phyloP scores from a whole-genome alignment of 2,113 vertebrate genomes.

The Merops nubicus region DNA sequence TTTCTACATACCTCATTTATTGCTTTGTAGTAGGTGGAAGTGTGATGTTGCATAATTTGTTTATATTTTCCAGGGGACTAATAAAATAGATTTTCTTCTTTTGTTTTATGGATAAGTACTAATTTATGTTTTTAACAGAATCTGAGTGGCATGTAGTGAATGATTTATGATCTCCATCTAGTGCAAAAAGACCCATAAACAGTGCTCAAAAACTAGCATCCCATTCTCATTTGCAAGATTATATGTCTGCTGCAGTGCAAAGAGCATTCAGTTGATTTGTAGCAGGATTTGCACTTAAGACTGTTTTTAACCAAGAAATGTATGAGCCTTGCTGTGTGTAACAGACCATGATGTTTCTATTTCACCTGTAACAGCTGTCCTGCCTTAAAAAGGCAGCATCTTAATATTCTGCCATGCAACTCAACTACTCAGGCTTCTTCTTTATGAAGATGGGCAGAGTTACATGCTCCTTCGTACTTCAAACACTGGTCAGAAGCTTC shows the following conservation, averaged over 20 bases:
- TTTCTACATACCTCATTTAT: constrained; percentile 14
- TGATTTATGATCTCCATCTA: neutral
- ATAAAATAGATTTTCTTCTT: constrained; percentile 27
- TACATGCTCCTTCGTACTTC: neutral
- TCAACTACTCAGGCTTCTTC: neutral
- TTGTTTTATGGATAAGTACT: constrained; percentile 8
- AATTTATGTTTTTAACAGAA: constrained; percentile 27
- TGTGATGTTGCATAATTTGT: constrained; percentile 46
- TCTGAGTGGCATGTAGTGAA: neutral
- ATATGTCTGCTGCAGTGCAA: neutral
- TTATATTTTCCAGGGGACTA: constrained; percentile 25
- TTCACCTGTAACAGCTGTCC: neutral
- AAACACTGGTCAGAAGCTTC: neutral
- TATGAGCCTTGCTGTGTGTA: neutral
- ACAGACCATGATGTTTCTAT: neutral
- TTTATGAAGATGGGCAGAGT: neutral
- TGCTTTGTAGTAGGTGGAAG: neutral
- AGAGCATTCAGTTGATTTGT: neutral
- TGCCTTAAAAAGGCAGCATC: neutral
- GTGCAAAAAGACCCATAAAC: neutral
- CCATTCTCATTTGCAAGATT: constrained; percentile 3
- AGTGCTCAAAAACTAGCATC: neutral
- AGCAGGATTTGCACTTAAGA: neutral
- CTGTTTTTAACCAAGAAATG: neutral
- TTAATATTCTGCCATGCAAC: neutral